These are phyloP conservation scores for Camponotus floridanus DNA, from an alignment of 1,140 invertebrate genomes.

Conservation along the genomic window DNA sequence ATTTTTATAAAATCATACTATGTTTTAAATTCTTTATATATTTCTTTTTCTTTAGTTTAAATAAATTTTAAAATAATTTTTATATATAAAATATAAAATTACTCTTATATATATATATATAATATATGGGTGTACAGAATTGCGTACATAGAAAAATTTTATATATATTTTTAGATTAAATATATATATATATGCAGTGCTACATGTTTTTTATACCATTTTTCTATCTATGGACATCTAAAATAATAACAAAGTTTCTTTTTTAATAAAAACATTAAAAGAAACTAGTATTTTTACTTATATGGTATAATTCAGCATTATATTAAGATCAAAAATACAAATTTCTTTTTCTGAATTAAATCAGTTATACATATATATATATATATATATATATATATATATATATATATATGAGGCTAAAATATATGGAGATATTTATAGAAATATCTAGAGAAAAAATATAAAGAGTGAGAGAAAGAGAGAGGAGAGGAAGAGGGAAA, in stretches of 20 bases:
- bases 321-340: background rate
- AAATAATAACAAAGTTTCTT: background rate
- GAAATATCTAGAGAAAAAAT: background rate
- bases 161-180: conserved; percentile 37
- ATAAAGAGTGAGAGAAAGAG: background rate
- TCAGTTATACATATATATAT: too few relatives aligned
- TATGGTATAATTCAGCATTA: background rate
- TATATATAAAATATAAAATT: too few relatives aligned
- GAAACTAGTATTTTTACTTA: background rate
- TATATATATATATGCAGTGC: background rate
- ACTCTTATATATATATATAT: background rate
- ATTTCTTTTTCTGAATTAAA: too few relatives aligned
- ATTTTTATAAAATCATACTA: too few relatives aligned
- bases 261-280: background rate
- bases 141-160: background rate
- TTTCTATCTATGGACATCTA: background rate
- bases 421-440: too few relatives aligned
- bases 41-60: too few relatives aligned
- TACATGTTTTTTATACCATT: background rate
- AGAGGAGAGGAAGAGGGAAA: too few relatives aligned
- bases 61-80: too few relatives aligned
- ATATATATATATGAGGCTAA: too few relatives aligned
- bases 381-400: too few relatives aligned
- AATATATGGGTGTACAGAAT: too few relatives aligned
- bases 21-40: too few relatives aligned